These are phyloP conservation scores for Hypsopygia costalis DNA, from an alignment of 2,888 invertebrate species.

Conservation along the genomic window DNA sequence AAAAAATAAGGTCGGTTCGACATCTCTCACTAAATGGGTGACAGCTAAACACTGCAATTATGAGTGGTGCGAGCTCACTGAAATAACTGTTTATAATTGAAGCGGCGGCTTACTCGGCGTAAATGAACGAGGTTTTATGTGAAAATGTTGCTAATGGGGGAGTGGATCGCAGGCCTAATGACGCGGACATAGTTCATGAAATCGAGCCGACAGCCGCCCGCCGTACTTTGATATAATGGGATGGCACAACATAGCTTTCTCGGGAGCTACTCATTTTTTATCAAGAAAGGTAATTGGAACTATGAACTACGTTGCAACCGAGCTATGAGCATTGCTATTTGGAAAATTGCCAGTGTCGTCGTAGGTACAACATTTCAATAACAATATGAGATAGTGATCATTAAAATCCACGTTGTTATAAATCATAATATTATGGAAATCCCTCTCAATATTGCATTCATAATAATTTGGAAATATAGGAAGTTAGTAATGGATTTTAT, in stretches of 20 bases:
- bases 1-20: constrained; percentile 45
- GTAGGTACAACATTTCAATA: neutral
- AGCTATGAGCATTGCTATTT: neutral
- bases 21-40: constrained; percentile 61
- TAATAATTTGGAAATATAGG: too few species aligned
- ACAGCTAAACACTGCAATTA: constrained; percentile 67
- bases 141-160: constrained; percentile 71
- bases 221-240: constrained; percentile 22
- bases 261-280: constrained; percentile 12
- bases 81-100: constrained; percentile 74
- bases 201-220: constrained; percentile 25
- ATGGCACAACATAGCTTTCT: constrained; percentile 20
- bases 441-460: too few species aligned
- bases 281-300: constrained; percentile 10
- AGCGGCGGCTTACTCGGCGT: constrained; percentile 53
- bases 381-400: neutral
- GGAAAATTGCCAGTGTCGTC: neutral
- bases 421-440: neutral
- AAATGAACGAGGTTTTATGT: constrained; percentile 66
- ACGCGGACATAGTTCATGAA: constrained; percentile 56
- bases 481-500: too few species aligned
- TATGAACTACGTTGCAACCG: neutral
- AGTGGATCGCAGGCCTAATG: constrained; percentile 59
- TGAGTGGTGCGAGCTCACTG: constrained; percentile 53
- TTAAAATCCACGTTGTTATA: neutral